Base-by-base conservation (phyloP, 1,140 invertebrate species). In the Drosophila leontia region DNA sequence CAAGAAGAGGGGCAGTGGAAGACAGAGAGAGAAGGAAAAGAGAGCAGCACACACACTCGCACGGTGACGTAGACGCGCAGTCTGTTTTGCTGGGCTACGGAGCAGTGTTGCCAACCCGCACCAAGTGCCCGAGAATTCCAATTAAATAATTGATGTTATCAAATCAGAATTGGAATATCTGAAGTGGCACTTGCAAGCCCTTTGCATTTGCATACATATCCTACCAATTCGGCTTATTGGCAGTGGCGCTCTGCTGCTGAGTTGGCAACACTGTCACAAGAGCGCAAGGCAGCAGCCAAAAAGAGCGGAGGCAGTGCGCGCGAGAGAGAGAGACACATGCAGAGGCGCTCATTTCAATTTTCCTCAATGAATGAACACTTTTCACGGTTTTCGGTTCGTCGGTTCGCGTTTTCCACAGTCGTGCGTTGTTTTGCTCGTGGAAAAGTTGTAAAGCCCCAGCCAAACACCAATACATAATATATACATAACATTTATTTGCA, bases 331-430 rank as follows among this genome's bases (percentile, higher is more conserved):
- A 62, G 59, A 51, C 61, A 75, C 61, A 67, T 68, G 70, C 62
- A 65, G 45, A 65, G 45, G 45, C 64, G 68, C 82, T 90, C 81
- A 85, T 82, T 90, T 91, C 68, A 91, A 85, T 90, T 90, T 90
- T 90, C 85, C 82, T 90, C 86, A 90, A 90, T 90, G 83, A 86
- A 86, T 86, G 85, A 90, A 90, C 88, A 90, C 80, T 90, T 90
- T 90, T 90, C 85, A 90, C 85, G 85, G 86, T 79, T 86, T 80
- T 80, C 65, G 74, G 60, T 69, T 63, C 76, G 77, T 84, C 68
- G 72, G 68, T 50, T 85, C 69, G 78, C 77, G 58, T 75, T 78
- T 82, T 71, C 81, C 74, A 59, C 69, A 62, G 78, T 85, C 60
- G 74, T 75, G 70, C 42, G 67, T 48, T 44, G 53, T 68, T 71